phyloP scores from a whole-genome alignment of 2,797 vertebrate species.

The Notamacropus eugenii region DNA sequence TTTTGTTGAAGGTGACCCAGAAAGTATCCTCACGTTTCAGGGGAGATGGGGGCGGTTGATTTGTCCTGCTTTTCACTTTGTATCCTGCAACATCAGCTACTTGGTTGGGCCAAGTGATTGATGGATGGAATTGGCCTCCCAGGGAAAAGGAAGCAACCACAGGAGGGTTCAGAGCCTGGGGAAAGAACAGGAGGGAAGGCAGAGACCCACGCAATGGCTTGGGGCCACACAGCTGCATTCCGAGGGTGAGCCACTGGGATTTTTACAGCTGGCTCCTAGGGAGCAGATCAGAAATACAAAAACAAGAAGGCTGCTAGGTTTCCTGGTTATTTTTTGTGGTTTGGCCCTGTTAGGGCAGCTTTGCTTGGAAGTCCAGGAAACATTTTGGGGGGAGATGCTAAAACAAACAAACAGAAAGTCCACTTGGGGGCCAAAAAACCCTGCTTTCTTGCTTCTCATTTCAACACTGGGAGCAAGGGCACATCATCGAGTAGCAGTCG shows the following conservation, averaged over 20 bases:
- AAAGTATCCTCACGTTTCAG: not conserved
- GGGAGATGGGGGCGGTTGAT: not conserved
- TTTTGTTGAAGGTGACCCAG: slow-evolving; percentile 11
- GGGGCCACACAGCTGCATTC: slow-evolving; percentile 16
- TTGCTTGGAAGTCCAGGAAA: not conserved
- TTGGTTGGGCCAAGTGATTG: slow-evolving; percentile 49
- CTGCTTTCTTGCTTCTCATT: slow-evolving; percentile 30
- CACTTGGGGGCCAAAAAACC: not conserved
- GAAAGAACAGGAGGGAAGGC: not conserved
- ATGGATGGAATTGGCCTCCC: slow-evolving; percentile 39
- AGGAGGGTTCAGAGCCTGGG: slow-evolving; percentile 11
- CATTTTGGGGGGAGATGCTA: not conserved
- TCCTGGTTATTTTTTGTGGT: slow-evolving; percentile 24
- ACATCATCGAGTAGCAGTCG: not conserved
- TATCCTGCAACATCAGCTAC: not conserved
- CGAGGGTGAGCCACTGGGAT: slow-evolving; percentile 30
- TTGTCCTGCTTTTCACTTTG: not conserved
- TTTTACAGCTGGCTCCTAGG: not conserved
- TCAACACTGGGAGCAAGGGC: not conserved
- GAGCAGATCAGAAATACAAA: not conserved
- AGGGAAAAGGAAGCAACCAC: not conserved
- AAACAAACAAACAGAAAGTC: not conserved
- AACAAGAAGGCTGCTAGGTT: not conserved
- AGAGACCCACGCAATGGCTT: not conserved
- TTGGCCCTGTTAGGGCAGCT: not conserved